Conservation (phyloP, 2,113 vertebrate genomes). For the Orycteropus afer region DNA sequence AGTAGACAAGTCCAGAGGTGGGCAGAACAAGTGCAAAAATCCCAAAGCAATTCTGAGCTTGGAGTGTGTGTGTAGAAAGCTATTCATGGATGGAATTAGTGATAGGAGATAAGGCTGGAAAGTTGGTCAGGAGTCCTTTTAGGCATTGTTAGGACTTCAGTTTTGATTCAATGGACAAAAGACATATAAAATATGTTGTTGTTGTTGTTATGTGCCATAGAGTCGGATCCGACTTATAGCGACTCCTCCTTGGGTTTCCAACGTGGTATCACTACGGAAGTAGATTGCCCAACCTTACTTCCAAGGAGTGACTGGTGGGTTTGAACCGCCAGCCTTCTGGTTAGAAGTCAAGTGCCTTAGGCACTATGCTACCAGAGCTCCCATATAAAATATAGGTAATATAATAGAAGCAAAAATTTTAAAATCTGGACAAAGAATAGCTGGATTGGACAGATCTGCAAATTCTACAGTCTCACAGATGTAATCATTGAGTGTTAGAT, state of each 20-base stretch:
- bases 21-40: background rate
- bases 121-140: background rate
- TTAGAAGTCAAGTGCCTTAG: too few species aligned
- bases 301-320: too few species aligned
- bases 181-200: background rate
- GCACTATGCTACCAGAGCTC: too few species aligned
- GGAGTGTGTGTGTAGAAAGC: background rate
- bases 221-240: too few species aligned
- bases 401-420: background rate
- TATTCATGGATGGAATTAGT: fast-evolving
- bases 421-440: background rate
- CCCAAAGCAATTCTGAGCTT: background rate
- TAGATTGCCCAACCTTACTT: too few species aligned
- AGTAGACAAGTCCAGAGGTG: background rate
- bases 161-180: background rate
- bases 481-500: background rate
- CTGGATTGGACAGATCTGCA: background rate
- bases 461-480: background rate
- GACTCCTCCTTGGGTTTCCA: too few species aligned
- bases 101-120: background rate
- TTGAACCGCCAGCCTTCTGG: too few species aligned
- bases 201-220: too few species aligned
- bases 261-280: too few species aligned
- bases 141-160: background rate
- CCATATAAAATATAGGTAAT: background rate